A percentile compares a stretch with the other conserved stretches of the same genome.
phyloP scores from a whole-genome alignment of 2,113 vertebrate species.

The Podarcis muralis region DNA sequence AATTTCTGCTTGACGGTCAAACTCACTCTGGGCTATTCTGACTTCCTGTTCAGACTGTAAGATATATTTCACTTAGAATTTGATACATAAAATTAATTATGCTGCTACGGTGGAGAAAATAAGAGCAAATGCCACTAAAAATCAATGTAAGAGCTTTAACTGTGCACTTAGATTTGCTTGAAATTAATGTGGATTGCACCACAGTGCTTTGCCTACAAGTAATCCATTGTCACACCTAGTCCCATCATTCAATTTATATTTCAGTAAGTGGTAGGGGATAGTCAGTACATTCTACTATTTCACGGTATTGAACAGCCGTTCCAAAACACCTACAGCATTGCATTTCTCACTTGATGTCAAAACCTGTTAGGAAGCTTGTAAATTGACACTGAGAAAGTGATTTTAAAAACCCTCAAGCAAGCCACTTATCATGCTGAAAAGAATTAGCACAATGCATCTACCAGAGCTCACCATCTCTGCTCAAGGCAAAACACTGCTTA shows the following conservation, averaged over 20 bases:
- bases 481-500: background rate
- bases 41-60: constrained; percentile 95
- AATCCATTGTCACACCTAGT: background rate
- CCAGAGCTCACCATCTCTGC: background rate
- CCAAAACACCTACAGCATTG: background rate
- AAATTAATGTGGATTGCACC: background rate
- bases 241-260: background rate
- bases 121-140: background rate
- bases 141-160: background rate
- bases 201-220: background rate
- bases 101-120: background rate
- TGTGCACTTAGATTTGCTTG: background rate
- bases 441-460: background rate
- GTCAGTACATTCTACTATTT: background rate
- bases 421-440: background rate
- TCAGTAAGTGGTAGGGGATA: background rate
- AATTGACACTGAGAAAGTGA: background rate
- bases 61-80: constrained; percentile 33
- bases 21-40: constrained; percentile 95
- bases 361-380: background rate
- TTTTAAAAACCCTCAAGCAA: background rate
- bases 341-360: background rate
- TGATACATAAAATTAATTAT: background rate
- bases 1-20: constrained; percentile 97
- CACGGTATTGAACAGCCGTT: background rate